These are phyloP conservation scores for Tichodroma muraria DNA, from an alignment of 2,113 vertebrate species.

Conservation along the genomic window DNA sequence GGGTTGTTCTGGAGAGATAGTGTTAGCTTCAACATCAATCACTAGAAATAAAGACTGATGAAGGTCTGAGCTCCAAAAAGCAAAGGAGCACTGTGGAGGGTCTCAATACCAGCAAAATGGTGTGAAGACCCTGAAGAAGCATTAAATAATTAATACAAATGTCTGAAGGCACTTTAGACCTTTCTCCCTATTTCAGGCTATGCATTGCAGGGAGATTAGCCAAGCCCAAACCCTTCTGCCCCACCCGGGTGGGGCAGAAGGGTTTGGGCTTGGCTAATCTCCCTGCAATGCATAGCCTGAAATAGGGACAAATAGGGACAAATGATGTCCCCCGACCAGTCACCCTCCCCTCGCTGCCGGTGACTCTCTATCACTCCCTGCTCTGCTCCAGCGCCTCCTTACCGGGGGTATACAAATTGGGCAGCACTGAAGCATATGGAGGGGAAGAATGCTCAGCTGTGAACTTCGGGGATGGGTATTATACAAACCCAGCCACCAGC, in stretches of 20 bases:
- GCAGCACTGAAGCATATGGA: background rate
- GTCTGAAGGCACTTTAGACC: background rate
- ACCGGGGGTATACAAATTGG: conserved; percentile 23
- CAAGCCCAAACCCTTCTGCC: background rate
- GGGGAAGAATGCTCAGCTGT: conserved; percentile 30
- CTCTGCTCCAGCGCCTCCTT: background rate
- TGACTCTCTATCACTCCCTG: accelerated
- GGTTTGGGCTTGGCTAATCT: no score
- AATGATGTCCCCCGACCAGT: background rate
- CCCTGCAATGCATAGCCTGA: no score
- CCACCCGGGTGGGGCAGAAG: no score
- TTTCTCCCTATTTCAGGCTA: background rate
- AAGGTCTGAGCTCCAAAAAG: background rate
- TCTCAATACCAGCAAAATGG: background rate
- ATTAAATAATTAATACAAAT: background rate
- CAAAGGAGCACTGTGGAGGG: background rate
- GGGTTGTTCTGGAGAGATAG: background rate
- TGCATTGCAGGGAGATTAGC: background rate
- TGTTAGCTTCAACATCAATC: background rate
- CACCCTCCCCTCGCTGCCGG: background rate
- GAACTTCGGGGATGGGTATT: background rate
- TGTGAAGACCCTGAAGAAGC: accelerated
- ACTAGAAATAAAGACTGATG: background rate
- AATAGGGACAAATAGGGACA: no score
- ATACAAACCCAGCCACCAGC: conserved; percentile 16